These are phyloP conservation scores for Scelioninae gen. 1 DNA, from an alignment of 2,888 invertebrate genomes.

Conservation along the genomic window DNA sequence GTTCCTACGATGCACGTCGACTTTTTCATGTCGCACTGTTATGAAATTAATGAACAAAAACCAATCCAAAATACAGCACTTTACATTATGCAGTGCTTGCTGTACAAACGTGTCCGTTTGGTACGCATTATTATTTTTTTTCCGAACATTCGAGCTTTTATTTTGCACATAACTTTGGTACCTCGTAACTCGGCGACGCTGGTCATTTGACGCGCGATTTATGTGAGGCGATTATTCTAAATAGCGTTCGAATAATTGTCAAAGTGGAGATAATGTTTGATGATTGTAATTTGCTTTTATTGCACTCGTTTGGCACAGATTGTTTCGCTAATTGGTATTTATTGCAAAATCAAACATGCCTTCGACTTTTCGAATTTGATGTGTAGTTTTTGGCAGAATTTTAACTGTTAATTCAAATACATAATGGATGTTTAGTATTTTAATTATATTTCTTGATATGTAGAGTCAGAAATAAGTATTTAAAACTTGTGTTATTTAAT, in stretches of 20 bases:
- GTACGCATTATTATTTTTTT: not conserved
- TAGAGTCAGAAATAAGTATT: too few species aligned
- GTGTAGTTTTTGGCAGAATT: too few species aligned
- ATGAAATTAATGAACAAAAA: slow-evolving; percentile 57
- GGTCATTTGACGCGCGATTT: slow-evolving; percentile 21
- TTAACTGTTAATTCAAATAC: too few species aligned
- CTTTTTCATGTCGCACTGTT: slow-evolving; percentile 34
- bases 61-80: slow-evolving; percentile 11
- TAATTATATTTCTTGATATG: too few species aligned
- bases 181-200: slow-evolving; percentile 8
- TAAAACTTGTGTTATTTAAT: too few species aligned
- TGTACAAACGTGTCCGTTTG: not conserved
- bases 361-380: too few species aligned
- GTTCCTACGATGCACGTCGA: slow-evolving; percentile 20
- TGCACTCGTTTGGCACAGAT: not conserved
- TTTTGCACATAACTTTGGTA: not conserved
- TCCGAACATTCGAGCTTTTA: not conserved
- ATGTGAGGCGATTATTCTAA: slow-evolving; percentile 5
- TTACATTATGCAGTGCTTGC: slow-evolving; percentile 35
- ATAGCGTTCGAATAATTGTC: slow-evolving; percentile 15
- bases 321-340: not conserved
- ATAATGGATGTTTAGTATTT: too few species aligned
- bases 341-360: not conserved
- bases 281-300: slow-evolving; percentile 13
- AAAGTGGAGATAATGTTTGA: slow-evolving; percentile 14